Evolutionary conservation across 2,888 invertebrate species (phyloP).

Genomic region (Monochamus alternatus): DNA sequence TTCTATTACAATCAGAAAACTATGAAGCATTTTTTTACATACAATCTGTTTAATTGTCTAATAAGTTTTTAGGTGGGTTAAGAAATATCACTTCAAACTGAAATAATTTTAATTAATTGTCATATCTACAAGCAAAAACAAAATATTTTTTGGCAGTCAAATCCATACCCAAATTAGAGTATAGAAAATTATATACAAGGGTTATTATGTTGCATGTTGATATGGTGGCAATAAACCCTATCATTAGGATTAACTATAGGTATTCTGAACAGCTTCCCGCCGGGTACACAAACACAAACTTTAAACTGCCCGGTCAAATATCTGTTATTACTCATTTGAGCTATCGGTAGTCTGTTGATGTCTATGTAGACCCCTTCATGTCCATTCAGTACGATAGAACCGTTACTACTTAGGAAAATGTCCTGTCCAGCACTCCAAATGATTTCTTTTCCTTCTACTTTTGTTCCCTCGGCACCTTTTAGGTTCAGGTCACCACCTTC

Average conservation of each 20-base stretch:
- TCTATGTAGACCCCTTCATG: conserved; percentile 83
- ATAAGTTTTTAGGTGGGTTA: too few species aligned
- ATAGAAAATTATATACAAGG: conserved; percentile 75
- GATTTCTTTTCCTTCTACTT: conserved; percentile 81
- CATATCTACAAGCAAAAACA: not conserved
- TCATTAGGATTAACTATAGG: conserved; percentile 77
- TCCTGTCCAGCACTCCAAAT: conserved; percentile 86
- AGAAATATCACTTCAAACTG: not conserved
- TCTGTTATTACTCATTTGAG: conserved; percentile 69
- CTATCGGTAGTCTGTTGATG: conserved; percentile 81
- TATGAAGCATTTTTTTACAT: too few species aligned
- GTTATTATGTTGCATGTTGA: conserved; percentile 74
- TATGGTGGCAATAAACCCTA: conserved; percentile 76
- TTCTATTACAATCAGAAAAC: too few species aligned
- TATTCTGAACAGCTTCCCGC: conserved; percentile 87
- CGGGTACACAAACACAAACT: conserved; percentile 92
- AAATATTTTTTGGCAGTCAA: not conserved
- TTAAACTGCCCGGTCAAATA: conserved; percentile 80
- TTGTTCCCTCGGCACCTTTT: conserved; percentile 86
- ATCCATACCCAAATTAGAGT: not conserved
- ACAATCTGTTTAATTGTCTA: too few species aligned
- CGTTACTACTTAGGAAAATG: conserved; percentile 83
- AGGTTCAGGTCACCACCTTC: conserved; percentile 82
- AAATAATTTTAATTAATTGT: not conserved
- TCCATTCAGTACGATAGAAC: conserved; percentile 80